Evolutionary conservation across 2,113 vertebrate species (phyloP).

Genomic region (Uria aalge): DNA sequence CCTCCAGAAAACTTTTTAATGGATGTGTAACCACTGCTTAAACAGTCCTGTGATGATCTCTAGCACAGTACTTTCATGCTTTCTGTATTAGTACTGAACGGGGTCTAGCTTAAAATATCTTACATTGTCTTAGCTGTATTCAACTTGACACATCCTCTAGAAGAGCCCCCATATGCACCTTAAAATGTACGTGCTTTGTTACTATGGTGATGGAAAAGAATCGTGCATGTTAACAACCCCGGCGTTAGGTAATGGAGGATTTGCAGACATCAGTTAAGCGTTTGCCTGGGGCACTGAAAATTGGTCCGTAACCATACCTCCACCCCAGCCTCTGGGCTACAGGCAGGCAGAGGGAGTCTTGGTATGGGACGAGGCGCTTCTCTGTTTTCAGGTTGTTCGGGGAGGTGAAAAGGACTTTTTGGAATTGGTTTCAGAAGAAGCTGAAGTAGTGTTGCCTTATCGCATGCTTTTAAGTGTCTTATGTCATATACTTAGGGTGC

Average conservation of each 20-base stretch:
- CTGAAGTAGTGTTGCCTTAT: neutral
- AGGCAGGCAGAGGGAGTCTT: neutral
- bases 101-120: constrained; percentile 20
- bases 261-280: constrained; percentile 24
- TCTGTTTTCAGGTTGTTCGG: neutral
- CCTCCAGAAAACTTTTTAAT: neutral
- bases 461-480: neutral
- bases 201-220: constrained; percentile 62
- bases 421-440: neutral
- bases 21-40: neutral
- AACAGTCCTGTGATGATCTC: neutral
- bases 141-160: constrained; percentile 46
- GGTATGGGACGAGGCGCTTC: neutral
- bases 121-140: constrained; percentile 22
- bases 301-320: neutral
- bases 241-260: neutral
- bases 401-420: neutral
- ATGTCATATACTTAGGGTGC: neutral
- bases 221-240: constrained; percentile 40
- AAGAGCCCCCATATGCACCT: constrained; percentile 54
- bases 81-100: neutral
- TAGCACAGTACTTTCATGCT: neutral
- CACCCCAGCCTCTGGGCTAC: neutral
- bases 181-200: constrained; percentile 57
- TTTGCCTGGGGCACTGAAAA: constrained; percentile 13